Evolutionary conservation across 2,888 invertebrate genomes (phyloP), one percentile per base, ranked within the genome.

Genomic region (Agonum fuliginosum): DNA sequence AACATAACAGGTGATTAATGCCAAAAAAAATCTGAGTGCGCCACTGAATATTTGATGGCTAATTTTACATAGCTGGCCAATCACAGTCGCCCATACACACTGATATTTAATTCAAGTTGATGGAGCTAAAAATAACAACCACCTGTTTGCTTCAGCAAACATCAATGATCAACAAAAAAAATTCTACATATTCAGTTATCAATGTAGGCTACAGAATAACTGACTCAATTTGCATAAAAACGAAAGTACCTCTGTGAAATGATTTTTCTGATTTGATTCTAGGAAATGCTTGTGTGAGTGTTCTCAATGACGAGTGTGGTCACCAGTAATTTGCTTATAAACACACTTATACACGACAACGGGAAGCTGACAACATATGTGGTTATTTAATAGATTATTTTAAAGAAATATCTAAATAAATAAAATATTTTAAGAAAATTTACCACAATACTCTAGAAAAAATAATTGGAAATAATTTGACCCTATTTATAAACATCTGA

Each of bases 281-380:
- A 37, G 67, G 67, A 67, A 67, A 67, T 67, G 67, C 67, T 10
- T n/a, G 43, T 43, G 43, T 67, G 20, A 10, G 43, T 37, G 14
- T 65, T 48, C 19, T 67, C 67, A 67, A 67, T 67, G 67, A 67
- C 67, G 20, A 43, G 41, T 67, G 67, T 67, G 67, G 67, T 65
- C 17, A 37, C 1, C 3, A 65, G 12, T 12, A 27, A 12, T 30
- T 14, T 34, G 34, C 17, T 30, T 19, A 67, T 20, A 67, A 19
- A 67, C 6, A 30, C 14, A 34, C n/a, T 20, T 6, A 30, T 34
- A 34, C n/a, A 41, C 14, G 27, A 12, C 54, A 58, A 58, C 24
- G 27, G 54, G 27, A 58, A 12, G 27, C 54, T 58, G 54, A 58
- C 54, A 27, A 27, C 54, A 58, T 27, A n/a, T 58, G 54, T 24